phyloP scores from a whole-genome alignment of 1,140 invertebrate species.

The Drosophila jambulina region DNA sequence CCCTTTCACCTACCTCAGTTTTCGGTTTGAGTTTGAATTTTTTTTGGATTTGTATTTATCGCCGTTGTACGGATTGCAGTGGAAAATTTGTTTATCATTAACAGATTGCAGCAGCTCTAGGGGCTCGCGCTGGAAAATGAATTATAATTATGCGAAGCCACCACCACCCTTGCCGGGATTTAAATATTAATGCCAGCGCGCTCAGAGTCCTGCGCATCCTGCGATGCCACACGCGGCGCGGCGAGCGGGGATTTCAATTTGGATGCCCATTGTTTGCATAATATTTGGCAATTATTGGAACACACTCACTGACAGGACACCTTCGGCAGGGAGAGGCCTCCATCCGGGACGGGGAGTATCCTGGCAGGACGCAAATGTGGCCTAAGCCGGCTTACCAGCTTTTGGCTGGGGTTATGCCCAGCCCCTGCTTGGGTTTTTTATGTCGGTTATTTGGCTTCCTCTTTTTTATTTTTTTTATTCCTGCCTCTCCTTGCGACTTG shows the following conservation, averaged over 20 bases:
- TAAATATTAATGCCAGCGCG: slow-evolving; percentile 72
- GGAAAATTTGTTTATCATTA: slow-evolving; percentile 84
- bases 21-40: slow-evolving; percentile 6
- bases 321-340: not conserved
- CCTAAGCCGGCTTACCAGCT: slow-evolving; percentile 77
- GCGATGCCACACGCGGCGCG: slow-evolving; percentile 77
- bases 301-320: slow-evolving; percentile 72
- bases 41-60: slow-evolving; percentile 26
- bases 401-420: not conserved
- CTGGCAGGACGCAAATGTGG: slow-evolving; percentile 40
- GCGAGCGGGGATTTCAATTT: slow-evolving; percentile 65
- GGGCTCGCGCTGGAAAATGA: slow-evolving; percentile 62
- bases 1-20: slow-evolving; percentile 53
- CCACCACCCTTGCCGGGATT: slow-evolving; percentile 51
- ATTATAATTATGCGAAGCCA: slow-evolving; percentile 71
- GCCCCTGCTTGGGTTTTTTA: not conserved
- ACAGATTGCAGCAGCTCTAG: slow-evolving; percentile 60
- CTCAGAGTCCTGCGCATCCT: slow-evolving; percentile 5
- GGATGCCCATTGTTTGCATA: slow-evolving; percentile 78
- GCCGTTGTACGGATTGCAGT: slow-evolving; percentile 34
- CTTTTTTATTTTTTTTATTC: no score
- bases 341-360: slow-evolving; percentile 19
- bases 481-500: slow-evolving; percentile 18
- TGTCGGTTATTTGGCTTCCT: not conserved
- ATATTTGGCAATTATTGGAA: slow-evolving; percentile 83